Evolutionary conservation across 2,888 invertebrate species (phyloP), one percentile per base, ranked within the genome.

Genomic region (Dilophus febrilis): DNA sequence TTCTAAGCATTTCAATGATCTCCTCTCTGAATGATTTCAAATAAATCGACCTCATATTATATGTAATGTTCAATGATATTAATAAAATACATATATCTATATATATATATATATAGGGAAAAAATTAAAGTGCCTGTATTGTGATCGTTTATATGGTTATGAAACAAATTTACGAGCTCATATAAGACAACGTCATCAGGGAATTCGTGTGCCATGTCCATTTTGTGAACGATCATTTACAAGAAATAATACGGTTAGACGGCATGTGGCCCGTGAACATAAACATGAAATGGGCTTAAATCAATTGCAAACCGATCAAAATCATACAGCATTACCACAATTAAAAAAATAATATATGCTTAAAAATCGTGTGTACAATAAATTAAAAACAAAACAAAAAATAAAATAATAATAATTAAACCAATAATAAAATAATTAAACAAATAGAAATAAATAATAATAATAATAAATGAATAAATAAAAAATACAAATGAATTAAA

Each of bases 81-180:
- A n/a, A n/a, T n/a, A n/a, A n/a, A n/a, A n/a, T n/a, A n/a, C n/a
- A n/a, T n/a, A n/a, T n/a, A n/a, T n/a, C n/a, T n/a, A n/a, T n/a
- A n/a, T n/a, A n/a, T n/a, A n/a, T n/a, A 22, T 22, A 22, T 6
- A 22, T 22, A 8, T 70, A 86, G 87, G 86, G 55, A 87, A 86
- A 64, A 88, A 88, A 65, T 68, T 88, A 56, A 87, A 87, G 68
- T 88, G 87, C 66, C 84, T 87, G 55, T 87, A 83, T 65, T 88
- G 88, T 71, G 88, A 88, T 66, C 74, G 87, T 56, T 71, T 88
- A 45, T 88, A 88, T 65, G 88, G 88, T 47, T 88, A 88, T 63
- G 88, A 88, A 71, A 88, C 88, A 56, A 88, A 88, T 62, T 66
- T 88, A 58, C 77, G 88, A 50, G 88, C 88, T 48, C 88, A 88